phyloP scores from a whole-genome alignment of 2,888 invertebrate species.

The Phragmatobia fuliginosa region DNA sequence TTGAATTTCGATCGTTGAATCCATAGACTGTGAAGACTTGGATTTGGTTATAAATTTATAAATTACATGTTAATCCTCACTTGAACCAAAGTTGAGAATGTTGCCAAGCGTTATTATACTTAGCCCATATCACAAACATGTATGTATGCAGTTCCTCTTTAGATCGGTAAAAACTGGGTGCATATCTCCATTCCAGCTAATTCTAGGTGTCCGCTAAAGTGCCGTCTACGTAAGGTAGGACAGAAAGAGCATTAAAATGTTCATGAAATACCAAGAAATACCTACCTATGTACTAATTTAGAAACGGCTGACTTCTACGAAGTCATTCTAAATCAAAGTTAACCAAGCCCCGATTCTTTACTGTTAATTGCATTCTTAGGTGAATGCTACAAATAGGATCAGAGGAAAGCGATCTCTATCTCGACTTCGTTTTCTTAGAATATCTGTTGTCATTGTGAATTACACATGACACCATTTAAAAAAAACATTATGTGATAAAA shows the following conservation, averaged over 20 bases:
- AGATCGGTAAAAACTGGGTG: not conserved
- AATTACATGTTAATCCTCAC: not conserved
- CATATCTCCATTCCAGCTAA: too few relatives aligned
- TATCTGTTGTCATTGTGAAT: conserved; percentile 5
- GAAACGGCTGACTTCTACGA: not conserved
- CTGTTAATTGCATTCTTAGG: not conserved
- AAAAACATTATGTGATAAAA: conserved; percentile 13
- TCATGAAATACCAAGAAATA: too few relatives aligned
- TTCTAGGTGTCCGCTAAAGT: not conserved
- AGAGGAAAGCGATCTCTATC: conserved; percentile 14
- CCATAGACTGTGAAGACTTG: not conserved
- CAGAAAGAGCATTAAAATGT: not conserved
- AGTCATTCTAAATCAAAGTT: not conserved
- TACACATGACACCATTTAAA: conserved; percentile 3
- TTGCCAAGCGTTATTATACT: not conserved
- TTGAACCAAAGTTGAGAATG: not conserved
- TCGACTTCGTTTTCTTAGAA: conserved; percentile 16
- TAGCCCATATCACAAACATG: too few relatives aligned
- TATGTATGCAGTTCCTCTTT: not conserved
- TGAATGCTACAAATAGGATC: not conserved
- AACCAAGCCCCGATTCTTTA: not conserved
- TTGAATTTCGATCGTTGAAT: not conserved
- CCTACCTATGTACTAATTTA: not conserved
- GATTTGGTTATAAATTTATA: not conserved
- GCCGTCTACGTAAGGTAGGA: not conserved